Percentiles rank a stretch among this genome's conserved stretches.
phyloP scores from a whole-genome alignment of 2,888 invertebrate species.

The Oligia fasciuncula region DNA sequence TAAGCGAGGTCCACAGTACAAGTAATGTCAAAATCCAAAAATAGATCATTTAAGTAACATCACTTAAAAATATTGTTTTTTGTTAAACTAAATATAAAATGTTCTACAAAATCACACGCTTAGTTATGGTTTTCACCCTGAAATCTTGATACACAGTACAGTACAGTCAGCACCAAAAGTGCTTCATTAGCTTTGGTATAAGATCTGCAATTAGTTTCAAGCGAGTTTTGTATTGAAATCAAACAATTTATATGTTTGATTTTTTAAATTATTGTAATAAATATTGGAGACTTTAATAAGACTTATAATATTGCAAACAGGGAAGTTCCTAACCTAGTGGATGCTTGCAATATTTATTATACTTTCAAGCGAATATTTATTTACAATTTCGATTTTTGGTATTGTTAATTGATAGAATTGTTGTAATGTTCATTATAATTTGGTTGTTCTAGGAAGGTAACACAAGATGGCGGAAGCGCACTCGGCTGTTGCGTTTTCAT shows the following conservation, averaged over 20 bases:
- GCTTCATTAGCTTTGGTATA: not conserved
- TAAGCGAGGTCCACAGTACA: not conserved
- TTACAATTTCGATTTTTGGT: not conserved
- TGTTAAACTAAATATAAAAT: not conserved
- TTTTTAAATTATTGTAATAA: not conserved
- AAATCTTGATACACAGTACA: not conserved
- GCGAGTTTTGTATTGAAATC: not conserved
- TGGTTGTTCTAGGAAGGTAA: constrained; percentile 64
- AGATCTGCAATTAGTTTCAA: not conserved
- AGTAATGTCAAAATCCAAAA: not conserved
- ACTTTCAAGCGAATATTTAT: not conserved
- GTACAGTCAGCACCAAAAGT: not conserved
- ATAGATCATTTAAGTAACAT: not conserved
- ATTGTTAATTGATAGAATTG: not conserved
- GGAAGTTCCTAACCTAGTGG: not conserved
- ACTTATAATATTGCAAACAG: not conserved
- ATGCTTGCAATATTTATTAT: constrained; percentile 3
- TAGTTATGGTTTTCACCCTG: not conserved
- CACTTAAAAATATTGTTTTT: not conserved
- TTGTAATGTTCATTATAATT: constrained; percentile 1
- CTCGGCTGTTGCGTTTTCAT: constrained; percentile 99
- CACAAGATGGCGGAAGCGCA: constrained; percentile 98
- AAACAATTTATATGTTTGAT: not conserved
- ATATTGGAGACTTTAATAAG: not conserved
- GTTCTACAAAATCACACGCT: not conserved